Evolutionary conservation across 2,113 vertebrate genomes (phyloP).

Genomic region (Chloropsis cyanopogon): DNA sequence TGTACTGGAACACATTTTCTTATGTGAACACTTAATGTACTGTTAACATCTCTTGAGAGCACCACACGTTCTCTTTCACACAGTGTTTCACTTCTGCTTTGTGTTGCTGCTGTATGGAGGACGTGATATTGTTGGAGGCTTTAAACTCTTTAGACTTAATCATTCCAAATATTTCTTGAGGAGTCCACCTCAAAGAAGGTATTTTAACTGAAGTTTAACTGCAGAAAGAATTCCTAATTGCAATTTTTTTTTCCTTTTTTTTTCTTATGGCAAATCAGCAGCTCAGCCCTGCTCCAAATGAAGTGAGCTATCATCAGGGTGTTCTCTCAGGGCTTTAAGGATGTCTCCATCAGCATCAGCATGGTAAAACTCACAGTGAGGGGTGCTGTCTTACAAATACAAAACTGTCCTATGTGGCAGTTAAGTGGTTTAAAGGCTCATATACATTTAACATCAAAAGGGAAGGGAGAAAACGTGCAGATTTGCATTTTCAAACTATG

Average conservation of each 20-base stretch:
- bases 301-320: background rate
- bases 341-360: background rate
- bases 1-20: background rate
- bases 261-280: background rate
- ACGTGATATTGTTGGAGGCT: background rate
- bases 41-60: background rate
- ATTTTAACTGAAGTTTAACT: background rate
- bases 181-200: background rate
- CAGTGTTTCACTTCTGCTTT: background rate
- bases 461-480: background rate
- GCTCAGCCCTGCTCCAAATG: background rate
- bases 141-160: background rate
- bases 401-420: background rate
- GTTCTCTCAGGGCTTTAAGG: background rate
- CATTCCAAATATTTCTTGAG: background rate
- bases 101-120: background rate
- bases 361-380: background rate
- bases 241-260: background rate
- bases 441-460: background rate
- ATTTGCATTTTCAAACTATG: background rate
- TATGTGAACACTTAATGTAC: background rate
- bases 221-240: background rate
- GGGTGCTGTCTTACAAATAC: background rate
- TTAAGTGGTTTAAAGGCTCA: background rate
- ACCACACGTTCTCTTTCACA: background rate